Conservation (phyloP, 2,888 invertebrate species). For the Ectobius pallidus region DNA sequence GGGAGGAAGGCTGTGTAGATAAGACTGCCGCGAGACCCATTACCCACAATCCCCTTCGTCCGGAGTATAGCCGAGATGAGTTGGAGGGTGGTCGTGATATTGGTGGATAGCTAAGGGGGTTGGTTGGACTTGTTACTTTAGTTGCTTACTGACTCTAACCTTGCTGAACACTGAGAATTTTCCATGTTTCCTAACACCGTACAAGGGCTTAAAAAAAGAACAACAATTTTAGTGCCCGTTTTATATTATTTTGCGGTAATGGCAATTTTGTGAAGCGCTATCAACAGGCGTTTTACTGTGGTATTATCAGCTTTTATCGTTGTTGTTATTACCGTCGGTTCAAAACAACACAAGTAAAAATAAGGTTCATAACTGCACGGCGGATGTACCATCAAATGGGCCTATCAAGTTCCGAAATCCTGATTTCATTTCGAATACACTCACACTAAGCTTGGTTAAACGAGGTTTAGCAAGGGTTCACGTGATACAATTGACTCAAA, state of each 20-base stretch:
- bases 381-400: not conserved
- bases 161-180: slow-evolving; percentile 21
- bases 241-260: slow-evolving; percentile 22
- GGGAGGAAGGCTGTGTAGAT: slow-evolving; percentile 16
- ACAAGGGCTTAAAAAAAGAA: not conserved
- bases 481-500: too few relatives aligned
- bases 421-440: not conserved
- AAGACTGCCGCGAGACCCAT: slow-evolving; percentile 46
- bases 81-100: slow-evolving; percentile 20
- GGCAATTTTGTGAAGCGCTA: slow-evolving; percentile 17
- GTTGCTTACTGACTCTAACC: not conserved
- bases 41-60: slow-evolving; percentile 44
- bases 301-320: not conserved
- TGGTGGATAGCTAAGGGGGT: slow-evolving; percentile 21
- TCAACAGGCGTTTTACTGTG: slow-evolving; percentile 24
- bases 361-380: not conserved
- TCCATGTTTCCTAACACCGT: not conserved
- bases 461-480: too few relatives aligned
- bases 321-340: not conserved
- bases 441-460: too few relatives aligned
- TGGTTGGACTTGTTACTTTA: not conserved
- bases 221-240: slow-evolving; percentile 18
- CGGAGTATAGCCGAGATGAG: slow-evolving; percentile 13
- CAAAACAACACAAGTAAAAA: not conserved
- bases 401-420: not conserved